phyloP scores from a whole-genome alignment of 2,113 vertebrate genomes.

The Aegithalos caudatus region DNA sequence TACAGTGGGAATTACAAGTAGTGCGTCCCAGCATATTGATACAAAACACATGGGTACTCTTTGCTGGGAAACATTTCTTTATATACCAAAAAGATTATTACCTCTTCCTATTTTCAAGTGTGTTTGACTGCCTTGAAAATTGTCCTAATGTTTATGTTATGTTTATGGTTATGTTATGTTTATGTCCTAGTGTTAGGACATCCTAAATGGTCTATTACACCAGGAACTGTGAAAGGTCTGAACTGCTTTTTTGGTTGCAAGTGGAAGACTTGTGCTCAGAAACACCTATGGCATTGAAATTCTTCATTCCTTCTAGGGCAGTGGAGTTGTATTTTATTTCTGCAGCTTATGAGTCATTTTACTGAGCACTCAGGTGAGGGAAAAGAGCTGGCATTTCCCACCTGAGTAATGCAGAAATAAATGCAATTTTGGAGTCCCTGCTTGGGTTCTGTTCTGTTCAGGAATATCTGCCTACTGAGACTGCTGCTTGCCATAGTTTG shows the following conservation, averaged over 20 bases:
- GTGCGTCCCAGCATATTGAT: neutral
- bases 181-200: neutral
- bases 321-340: neutral
- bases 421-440: neutral
- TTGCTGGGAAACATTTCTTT: neutral
- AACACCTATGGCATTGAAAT: neutral
- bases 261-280: neutral
- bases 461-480: neutral
- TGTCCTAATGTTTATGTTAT: neutral
- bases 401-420: neutral
- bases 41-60: neutral
- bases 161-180: neutral
- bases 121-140: neutral
- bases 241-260: neutral
- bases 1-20: neutral
- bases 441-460: neutral
- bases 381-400: neutral
- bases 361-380: neutral
- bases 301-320: neutral
- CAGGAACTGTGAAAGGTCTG: neutral
- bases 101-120: neutral
- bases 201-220: neutral
- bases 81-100: neutral
- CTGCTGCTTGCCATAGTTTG: neutral
- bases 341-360: neutral